Evolutionary conservation across 2,797 vertebrate genomes (phyloP).

Genomic region (Rhodeus uyekii): DNA sequence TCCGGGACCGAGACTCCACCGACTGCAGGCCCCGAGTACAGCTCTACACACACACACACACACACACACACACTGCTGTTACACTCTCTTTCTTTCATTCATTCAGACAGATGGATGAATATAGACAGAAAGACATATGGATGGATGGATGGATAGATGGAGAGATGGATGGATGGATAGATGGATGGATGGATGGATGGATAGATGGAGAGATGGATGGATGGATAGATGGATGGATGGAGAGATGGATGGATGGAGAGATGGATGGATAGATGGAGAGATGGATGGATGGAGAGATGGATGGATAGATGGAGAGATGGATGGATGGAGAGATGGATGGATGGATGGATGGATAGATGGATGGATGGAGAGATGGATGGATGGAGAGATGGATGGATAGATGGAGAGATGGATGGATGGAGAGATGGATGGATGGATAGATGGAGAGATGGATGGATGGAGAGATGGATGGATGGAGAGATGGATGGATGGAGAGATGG

Average conservation of each 20-base stretch:
- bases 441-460: neutral
- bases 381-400: neutral
- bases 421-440: too few relatives aligned
- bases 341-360: neutral
- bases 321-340: too few relatives aligned
- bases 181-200: neutral
- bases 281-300: neutral
- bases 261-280: neutral
- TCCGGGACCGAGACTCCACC: conserved; percentile 80
- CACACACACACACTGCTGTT: too few relatives aligned
- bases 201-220: neutral
- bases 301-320: neutral
- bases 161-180: neutral
- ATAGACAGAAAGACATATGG: fast-evolving
- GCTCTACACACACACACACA: conserved; percentile 68
- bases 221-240: neutral
- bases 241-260: neutral
- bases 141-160: neutral
- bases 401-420: too few relatives aligned
- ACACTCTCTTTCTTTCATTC: too few relatives aligned
- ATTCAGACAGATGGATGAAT: neutral
- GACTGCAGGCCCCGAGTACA: conserved; percentile 78
- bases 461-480: neutral
- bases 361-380: neutral
- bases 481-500: neutral